phyloP scores from a whole-genome alignment of 2,888 invertebrate genomes.

The Ectobius pallidus region DNA sequence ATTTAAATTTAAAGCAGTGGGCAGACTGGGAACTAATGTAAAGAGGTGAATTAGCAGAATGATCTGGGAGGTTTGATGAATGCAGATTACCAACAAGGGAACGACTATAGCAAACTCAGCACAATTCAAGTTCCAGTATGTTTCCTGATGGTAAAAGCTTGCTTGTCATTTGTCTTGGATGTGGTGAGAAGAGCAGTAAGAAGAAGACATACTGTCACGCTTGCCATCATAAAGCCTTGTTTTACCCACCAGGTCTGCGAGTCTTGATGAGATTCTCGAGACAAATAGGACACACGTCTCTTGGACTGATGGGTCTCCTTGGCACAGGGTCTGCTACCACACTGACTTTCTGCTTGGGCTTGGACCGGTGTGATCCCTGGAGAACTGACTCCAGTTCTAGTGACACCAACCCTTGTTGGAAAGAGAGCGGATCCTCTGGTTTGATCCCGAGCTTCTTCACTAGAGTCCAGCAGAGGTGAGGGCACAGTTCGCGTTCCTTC shows the following conservation, averaged over 20 bases:
- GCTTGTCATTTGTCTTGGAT: too few relatives aligned
- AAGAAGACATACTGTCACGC: too few relatives aligned
- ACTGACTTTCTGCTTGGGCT: not conserved
- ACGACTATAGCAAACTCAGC: too few relatives aligned
- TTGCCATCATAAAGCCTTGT: too few relatives aligned
- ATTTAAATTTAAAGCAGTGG: too few relatives aligned
- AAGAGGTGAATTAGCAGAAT: too few relatives aligned
- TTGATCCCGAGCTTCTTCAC: constrained; percentile 42
- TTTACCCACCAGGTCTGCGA: constrained; percentile 35
- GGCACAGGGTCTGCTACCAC: not conserved
- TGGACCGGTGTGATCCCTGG: not conserved
- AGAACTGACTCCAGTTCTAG: constrained; percentile 34
- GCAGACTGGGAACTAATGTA: too few relatives aligned
- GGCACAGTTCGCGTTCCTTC: constrained; percentile 41
- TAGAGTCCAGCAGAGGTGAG: constrained; percentile 45
- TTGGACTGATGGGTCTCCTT: constrained; percentile 14
- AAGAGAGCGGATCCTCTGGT: constrained; percentile 42
- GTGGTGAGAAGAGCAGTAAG: too few relatives aligned
- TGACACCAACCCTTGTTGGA: constrained; percentile 44
- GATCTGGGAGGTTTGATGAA: too few relatives aligned
- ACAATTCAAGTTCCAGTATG: too few relatives aligned
- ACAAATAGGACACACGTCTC: constrained; percentile 45
- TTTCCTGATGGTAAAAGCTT: too few relatives aligned
- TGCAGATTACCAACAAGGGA: too few relatives aligned
- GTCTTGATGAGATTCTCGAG: constrained; percentile 39